Evolutionary conservation across 2,888 invertebrate species (phyloP).

Genomic region (Aphodius granarius): DNA sequence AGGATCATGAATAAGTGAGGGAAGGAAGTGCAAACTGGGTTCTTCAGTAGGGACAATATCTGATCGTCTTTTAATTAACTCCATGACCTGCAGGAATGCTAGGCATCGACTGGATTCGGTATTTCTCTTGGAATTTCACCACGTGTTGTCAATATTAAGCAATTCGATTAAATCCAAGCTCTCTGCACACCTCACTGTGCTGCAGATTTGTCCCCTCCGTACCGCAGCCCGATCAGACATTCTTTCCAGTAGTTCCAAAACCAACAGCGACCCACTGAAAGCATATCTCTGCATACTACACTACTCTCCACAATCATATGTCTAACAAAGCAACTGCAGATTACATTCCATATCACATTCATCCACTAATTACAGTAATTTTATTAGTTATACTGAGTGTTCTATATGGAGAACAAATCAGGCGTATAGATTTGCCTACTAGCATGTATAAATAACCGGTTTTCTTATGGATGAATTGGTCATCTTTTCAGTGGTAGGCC

Average conservation of each 20-base stretch:
- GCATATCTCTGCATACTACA: background rate
- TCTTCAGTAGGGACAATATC: slow-evolving; percentile 33
- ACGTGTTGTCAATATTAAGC: slow-evolving; percentile 47
- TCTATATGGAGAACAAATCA: background rate
- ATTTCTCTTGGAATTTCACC: slow-evolving; percentile 37
- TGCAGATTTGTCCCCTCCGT: background rate
- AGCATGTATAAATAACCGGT: too few relatives aligned
- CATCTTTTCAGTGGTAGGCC: too few relatives aligned
- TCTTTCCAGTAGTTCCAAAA: background rate
- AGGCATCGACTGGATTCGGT: slow-evolving; percentile 33
- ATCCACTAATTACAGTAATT: background rate
- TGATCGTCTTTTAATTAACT: slow-evolving; percentile 34
- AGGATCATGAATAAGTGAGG: slow-evolving; percentile 18
- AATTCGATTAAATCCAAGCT: slow-evolving; percentile 45
- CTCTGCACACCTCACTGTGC: background rate
- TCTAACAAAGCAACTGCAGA: background rate
- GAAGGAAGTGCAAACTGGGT: slow-evolving; percentile 17
- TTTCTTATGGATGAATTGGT: too few relatives aligned
- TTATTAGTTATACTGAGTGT: slow-evolving; percentile 1
- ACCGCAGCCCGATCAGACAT: background rate
- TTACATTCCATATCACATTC: background rate
- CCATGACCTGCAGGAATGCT: slow-evolving; percentile 38
- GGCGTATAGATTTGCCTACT: too few relatives aligned
- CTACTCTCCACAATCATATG: background rate
- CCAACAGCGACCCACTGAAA: background rate